Conservation (phyloP, 2,113 vertebrate genomes). For the Ophiodon elongatus region DNA sequence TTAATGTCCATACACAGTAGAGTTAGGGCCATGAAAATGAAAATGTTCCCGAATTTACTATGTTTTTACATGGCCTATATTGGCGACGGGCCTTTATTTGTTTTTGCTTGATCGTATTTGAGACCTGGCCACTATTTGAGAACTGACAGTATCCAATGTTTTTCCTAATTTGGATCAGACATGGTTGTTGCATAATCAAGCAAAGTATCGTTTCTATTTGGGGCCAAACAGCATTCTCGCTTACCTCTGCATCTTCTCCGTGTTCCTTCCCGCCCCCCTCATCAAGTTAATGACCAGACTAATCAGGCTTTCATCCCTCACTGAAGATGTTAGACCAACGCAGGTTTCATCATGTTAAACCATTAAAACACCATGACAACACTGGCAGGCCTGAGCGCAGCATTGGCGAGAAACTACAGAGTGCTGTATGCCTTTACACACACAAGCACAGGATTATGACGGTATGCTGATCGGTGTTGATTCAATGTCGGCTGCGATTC, state of each 20-base stretch:
- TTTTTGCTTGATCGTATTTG: background rate
- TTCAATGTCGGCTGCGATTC: constrained; percentile 8
- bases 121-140: background rate
- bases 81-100: background rate
- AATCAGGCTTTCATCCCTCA: constrained; percentile 38
- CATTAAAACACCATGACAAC: background rate
- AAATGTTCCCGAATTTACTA: background rate
- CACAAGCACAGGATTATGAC: background rate
- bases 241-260: constrained; percentile 5
- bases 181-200: background rate
- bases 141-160: background rate
- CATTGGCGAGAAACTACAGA: background rate
- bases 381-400: background rate
- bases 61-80: background rate
- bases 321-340: constrained; percentile 13
- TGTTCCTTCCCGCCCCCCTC: background rate
- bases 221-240: background rate
- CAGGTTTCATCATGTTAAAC: constrained; percentile 9
- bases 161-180: background rate
- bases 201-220: background rate
- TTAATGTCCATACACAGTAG: background rate
- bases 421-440: background rate
- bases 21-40: background rate
- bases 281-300: constrained; percentile 37
- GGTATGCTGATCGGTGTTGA: constrained; percentile 29